Evolutionary conservation across 2,113 vertebrate species (phyloP).

Genomic region (Cyprinodon variegatus): DNA sequence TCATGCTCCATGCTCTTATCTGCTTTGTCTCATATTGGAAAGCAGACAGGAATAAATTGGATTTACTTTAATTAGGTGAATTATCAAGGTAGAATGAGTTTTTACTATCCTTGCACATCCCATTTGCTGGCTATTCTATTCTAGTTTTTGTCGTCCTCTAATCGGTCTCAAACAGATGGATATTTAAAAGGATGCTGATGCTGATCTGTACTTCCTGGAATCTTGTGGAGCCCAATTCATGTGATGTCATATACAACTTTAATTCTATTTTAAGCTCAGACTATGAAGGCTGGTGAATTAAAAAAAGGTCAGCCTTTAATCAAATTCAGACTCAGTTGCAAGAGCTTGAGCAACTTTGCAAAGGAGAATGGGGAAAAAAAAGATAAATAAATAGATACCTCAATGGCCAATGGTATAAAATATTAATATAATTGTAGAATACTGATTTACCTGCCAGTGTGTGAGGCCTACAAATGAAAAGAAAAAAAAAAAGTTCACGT

Average conservation of each 20-base stretch:
- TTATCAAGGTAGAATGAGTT: conserved; percentile 50
- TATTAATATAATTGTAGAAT: not conserved
- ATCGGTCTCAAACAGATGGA: conserved; percentile 3
- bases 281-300: not conserved
- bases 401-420: not conserved
- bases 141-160: not conserved
- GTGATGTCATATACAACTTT: not conserved
- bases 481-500: too few relatives aligned
- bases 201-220: not conserved
- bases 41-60: conserved; percentile 56
- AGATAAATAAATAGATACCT: too few relatives aligned
- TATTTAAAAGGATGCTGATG: conserved; percentile 10
- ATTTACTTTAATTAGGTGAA: conserved; percentile 68
- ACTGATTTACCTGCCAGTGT: too few relatives aligned
- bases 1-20: conserved; percentile 53
- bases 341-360: not conserved
- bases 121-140: not conserved
- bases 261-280: too few relatives aligned
- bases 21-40: conserved; percentile 40
- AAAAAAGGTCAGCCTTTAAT: too few relatives aligned
- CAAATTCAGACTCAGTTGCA: too few relatives aligned
- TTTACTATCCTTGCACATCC: not conserved
- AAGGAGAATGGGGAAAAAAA: not conserved
- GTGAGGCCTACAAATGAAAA: too few relatives aligned
- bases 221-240: not conserved